These are phyloP conservation scores for Spheniscus mendiculus DNA, from an alignment of 2,113 vertebrate species.

Conservation along the genomic window DNA sequence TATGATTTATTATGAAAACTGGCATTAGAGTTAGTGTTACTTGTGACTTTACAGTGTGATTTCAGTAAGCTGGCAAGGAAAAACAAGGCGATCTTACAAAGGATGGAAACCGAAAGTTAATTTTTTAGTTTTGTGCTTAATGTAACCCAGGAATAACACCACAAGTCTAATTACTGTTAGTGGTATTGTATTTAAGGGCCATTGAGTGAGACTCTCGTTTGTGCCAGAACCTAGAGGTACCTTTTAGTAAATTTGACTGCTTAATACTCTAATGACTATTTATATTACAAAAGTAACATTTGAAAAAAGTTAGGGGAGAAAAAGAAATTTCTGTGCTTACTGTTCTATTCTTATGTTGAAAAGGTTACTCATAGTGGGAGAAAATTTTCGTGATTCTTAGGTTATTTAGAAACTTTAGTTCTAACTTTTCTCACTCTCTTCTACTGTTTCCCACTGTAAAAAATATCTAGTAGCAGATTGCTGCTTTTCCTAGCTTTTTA, in stretches of 20 bases:
- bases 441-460: neutral
- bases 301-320: neutral
- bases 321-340: neutral
- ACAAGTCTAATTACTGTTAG: neutral
- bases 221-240: neutral
- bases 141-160: neutral
- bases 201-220: rapidly evolving
- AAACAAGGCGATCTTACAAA: neutral
- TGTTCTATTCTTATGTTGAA: neutral
- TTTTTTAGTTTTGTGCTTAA: neutral
- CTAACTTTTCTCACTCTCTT: neutral
- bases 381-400: neutral
- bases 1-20: neutral
- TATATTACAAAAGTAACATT: neutral
- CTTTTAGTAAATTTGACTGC: neutral
- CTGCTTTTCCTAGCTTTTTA: neutral
- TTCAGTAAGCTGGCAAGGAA: neutral
- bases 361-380: neutral
- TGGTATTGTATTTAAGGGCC: neutral
- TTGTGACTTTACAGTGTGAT: neutral
- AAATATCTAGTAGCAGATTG: rapidly evolving
- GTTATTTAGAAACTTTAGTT: neutral
- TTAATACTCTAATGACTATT: neutral
- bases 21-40: neutral
- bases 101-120: neutral